Percentiles rank a stretch among this genome's conserved stretches.
Conservation (phyloP, 2,113 vertebrate genomes). For the Oreotragus oreotragus region DNA sequence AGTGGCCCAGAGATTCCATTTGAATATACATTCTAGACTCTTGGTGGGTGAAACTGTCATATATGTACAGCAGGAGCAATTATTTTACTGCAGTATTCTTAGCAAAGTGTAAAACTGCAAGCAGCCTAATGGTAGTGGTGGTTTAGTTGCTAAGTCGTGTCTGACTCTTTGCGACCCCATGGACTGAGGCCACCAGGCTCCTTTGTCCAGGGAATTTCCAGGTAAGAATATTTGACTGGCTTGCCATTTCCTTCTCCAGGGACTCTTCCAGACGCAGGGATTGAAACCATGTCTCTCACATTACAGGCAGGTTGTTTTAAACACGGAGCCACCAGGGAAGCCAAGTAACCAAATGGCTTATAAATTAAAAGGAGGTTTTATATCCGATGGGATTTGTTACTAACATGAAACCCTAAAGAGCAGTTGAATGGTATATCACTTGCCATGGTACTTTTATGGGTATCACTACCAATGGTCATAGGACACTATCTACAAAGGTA, state of each 20-base stretch:
- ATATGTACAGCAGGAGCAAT: not conserved
- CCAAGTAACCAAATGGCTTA: not conserved
- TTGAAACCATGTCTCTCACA: not conserved
- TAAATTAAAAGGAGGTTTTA: not conserved
- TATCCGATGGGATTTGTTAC: not conserved
- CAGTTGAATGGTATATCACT: not conserved
- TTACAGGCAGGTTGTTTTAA: not conserved
- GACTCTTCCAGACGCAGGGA: not conserved
- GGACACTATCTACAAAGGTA: not conserved
- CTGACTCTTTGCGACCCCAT: not conserved
- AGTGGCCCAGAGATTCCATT: not conserved
- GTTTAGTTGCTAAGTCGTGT: not conserved
- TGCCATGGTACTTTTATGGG: not conserved
- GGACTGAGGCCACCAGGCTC: not conserved
- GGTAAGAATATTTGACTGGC: not conserved
- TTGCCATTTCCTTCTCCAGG: not conserved
- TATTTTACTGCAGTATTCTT: not conserved
- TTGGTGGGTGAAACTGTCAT: not conserved
- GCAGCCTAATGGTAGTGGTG: not conserved
- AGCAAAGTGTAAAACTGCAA: not conserved
- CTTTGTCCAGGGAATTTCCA: not conserved
- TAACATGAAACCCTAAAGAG: not conserved
- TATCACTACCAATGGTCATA: not conserved
- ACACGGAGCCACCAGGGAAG: not conserved
- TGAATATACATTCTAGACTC: no score